Conservation (phyloP, 2,797 vertebrate species). For the Pseudochaenichthys georgianus region DNA sequence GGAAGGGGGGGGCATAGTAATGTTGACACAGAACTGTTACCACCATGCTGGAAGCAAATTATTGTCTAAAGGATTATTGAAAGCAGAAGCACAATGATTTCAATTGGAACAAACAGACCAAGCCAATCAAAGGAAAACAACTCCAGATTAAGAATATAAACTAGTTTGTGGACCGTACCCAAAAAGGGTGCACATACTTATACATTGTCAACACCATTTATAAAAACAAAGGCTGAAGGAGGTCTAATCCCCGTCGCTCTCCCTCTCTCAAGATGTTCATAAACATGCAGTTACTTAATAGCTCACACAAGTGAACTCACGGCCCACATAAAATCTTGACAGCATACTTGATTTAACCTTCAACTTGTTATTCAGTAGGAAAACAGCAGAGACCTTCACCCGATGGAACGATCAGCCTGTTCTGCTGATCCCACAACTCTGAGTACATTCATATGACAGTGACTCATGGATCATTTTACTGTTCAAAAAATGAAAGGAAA, state of each 20-base stretch:
- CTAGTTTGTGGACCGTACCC: not conserved
- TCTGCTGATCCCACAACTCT: slow-evolving; percentile 49
- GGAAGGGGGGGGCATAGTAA: not conserved
- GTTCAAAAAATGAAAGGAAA: not conserved
- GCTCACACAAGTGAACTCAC: slow-evolving; percentile 26
- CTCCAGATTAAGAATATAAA: slow-evolving; percentile 12
- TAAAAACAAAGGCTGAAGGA: slow-evolving; percentile 15
- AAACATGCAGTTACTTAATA: slow-evolving; percentile 28
- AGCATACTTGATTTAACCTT: slow-evolving; percentile 15
- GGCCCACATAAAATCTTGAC: slow-evolving; percentile 31
- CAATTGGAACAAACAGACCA: slow-evolving; percentile 10
- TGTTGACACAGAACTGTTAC: not conserved
- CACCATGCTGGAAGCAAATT: not conserved
- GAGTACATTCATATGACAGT: slow-evolving; percentile 16
- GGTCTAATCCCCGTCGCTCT: slow-evolving; percentile 19
- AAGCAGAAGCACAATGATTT: not conserved
- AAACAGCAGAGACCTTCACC: slow-evolving; percentile 6
- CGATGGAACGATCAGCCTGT: slow-evolving; percentile 9
- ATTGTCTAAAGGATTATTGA: not conserved
- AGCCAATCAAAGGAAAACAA: slow-evolving; percentile 17
- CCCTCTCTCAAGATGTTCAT: slow-evolving; percentile 26
- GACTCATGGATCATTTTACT: slow-evolving; percentile 46
- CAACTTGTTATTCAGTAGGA: not conserved
- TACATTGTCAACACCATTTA: slow-evolving; percentile 31
- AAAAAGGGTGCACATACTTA: slow-evolving; percentile 4